Conservation (phyloP, 1,140 invertebrate species). For the Drosophila kurseongensis region DNA sequence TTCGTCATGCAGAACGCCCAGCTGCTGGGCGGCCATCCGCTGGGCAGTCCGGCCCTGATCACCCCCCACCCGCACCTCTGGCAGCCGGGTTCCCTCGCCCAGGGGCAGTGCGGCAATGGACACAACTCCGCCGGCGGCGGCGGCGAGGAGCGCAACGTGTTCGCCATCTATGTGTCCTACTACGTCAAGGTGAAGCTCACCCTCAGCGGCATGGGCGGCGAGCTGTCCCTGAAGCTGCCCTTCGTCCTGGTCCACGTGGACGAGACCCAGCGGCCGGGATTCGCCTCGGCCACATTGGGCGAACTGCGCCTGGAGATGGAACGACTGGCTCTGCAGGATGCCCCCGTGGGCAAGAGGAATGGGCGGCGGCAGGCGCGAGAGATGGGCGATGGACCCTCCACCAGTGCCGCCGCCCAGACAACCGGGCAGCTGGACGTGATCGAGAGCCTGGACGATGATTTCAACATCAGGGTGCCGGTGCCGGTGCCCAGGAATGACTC, state of each 20-base stretch:
- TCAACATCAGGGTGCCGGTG: constrained; percentile 55
- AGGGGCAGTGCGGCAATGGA: not conserved
- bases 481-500: constrained; percentile 25
- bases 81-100: constrained; percentile 4
- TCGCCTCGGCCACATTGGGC: constrained; percentile 37
- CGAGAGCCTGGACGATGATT: constrained; percentile 66
- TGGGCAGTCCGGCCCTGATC: constrained; percentile 61
- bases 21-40: constrained; percentile 32
- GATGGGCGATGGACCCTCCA: constrained; percentile 55
- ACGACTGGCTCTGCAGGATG: constrained; percentile 67
- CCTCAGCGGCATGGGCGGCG: constrained; percentile 91
- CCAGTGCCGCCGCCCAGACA: constrained; percentile 44
- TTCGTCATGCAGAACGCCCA: constrained; percentile 57
- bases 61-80: constrained; percentile 43
- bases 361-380: constrained; percentile 9
- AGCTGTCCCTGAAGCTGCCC: constrained; percentile 91
- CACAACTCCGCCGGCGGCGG: constrained; percentile 1
- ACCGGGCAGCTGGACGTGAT: constrained; percentile 48
- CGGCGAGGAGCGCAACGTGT: constrained; percentile 91
- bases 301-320: constrained; percentile 69
- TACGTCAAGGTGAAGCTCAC: constrained; percentile 94
- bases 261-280: constrained; percentile 49
- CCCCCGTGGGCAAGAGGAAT: constrained; percentile 51
- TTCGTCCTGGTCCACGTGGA: constrained; percentile 87
- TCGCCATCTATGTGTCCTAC: constrained; percentile 95